Conservation (phyloP, 2,888 invertebrate genomes). For the Galeruca laticollis region DNA sequence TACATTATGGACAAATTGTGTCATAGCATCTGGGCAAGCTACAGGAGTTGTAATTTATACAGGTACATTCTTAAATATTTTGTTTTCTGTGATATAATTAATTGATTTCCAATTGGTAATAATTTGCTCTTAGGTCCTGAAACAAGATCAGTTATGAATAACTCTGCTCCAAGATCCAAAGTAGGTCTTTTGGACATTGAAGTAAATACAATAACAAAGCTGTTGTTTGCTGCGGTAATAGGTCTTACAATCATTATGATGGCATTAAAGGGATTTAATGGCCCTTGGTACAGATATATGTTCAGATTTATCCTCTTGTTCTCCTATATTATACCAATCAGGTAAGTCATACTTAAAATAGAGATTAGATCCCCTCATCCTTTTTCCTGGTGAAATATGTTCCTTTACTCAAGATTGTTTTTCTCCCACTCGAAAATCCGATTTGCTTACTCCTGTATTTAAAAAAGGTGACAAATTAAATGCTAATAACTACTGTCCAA, state of each 20-base stretch:
- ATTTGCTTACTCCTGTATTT: no score
- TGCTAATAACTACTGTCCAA: no score
- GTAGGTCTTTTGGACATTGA: slow-evolving; percentile 95
- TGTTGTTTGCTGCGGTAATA: slow-evolving; percentile 91
- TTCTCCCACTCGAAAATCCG: no score
- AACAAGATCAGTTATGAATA: slow-evolving; percentile 98
- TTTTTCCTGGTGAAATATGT: no score
- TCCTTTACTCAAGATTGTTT: no score
- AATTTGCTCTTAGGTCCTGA: slow-evolving; percentile 78
- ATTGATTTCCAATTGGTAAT: background rate
- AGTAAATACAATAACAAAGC: slow-evolving; percentile 96
- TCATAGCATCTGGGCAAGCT: slow-evolving; percentile 96
- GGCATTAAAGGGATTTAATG: slow-evolving; percentile 94
- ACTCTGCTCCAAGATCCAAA: slow-evolving; percentile 95
- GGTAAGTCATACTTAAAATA: slow-evolving; percentile 70
- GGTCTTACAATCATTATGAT: slow-evolving; percentile 94
- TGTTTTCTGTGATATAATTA: no score
- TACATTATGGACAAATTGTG: slow-evolving; percentile 98
- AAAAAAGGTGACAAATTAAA: no score
- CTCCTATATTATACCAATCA: slow-evolving; percentile 99
- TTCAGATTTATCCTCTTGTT: slow-evolving; percentile 97
- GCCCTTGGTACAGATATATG: slow-evolving; percentile 96
- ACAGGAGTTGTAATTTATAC: slow-evolving; percentile 97
- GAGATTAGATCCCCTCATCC: no score
- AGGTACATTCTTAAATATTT: slow-evolving; percentile 63